These are phyloP conservation scores for Bostrychus sinensis DNA, from an alignment of 2,113 vertebrate genomes.

Conservation along the genomic window DNA sequence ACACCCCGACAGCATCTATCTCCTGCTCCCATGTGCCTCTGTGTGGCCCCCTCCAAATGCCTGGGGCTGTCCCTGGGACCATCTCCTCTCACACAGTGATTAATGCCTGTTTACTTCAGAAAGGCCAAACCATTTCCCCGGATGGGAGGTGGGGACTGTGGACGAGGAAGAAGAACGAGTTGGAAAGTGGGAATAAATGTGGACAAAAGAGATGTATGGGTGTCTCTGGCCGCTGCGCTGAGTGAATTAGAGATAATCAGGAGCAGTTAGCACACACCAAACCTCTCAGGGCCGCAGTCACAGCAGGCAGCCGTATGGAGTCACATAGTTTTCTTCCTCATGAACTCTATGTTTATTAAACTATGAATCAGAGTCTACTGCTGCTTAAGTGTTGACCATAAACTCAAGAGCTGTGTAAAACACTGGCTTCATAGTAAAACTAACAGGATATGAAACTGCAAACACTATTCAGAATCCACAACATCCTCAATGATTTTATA, in stretches of 20 bases:
- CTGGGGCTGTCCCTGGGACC: slow-evolving; percentile 73
- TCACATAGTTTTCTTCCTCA: slow-evolving; percentile 30
- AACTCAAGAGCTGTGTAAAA: slow-evolving; percentile 22
- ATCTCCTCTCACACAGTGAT: slow-evolving; percentile 78
- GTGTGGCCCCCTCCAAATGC: slow-evolving; percentile 70
- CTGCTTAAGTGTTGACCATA: slow-evolving; percentile 6
- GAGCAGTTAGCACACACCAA: slow-evolving; percentile 37
- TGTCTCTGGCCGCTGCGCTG: slow-evolving; percentile 4
- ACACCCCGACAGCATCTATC: slow-evolving; percentile 78
- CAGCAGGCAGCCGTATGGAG: slow-evolving; percentile 19
- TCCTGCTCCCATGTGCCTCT: slow-evolving; percentile 66
- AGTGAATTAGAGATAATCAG: slow-evolving; percentile 42
- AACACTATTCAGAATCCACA: not conserved
- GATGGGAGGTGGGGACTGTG: slow-evolving; percentile 41
- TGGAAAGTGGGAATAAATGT: slow-evolving; percentile 29
- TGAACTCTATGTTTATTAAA: slow-evolving; percentile 57
- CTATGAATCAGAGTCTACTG: slow-evolving; percentile 39
- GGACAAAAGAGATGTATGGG: slow-evolving; percentile 33
- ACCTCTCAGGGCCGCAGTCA: slow-evolving; percentile 41
- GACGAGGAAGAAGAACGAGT: slow-evolving; percentile 19
- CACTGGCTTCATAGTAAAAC: slow-evolving; percentile 15
- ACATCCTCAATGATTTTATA: slow-evolving; percentile 10
- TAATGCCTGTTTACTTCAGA: slow-evolving; percentile 83
- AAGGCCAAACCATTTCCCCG: slow-evolving; percentile 73
- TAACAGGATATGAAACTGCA: slow-evolving; percentile 16